phyloP scores from a whole-genome alignment of 2,113 vertebrate genomes.

The Neolamprologus variostigma region DNA sequence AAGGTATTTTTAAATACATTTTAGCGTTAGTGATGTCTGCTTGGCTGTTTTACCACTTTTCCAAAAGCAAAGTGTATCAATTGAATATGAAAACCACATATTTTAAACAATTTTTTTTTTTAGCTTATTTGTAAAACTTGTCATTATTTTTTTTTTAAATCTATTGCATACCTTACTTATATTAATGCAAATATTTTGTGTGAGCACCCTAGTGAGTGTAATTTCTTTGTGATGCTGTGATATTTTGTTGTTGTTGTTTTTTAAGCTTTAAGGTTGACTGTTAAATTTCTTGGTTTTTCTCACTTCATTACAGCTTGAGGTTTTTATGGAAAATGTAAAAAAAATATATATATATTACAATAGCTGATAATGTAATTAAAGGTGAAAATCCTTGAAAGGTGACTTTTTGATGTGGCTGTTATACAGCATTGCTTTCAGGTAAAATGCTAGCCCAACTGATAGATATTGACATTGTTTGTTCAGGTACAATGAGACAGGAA shows the following conservation, averaged over 20 bases:
- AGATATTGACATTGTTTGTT: not conserved
- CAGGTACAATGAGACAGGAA: constrained; percentile 79
- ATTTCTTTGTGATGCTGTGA: not conserved
- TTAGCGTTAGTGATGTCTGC: not conserved
- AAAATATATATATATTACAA: not conserved
- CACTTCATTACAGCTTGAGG: not conserved
- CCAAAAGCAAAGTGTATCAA: not conserved
- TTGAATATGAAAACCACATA: not conserved
- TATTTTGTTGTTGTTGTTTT: not conserved
- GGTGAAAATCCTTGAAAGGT: not conserved
- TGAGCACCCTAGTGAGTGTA: not conserved
- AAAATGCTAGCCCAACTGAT: not conserved
- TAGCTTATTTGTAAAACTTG: not conserved
- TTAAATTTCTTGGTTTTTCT: not conserved
- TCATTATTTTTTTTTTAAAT: not conserved
- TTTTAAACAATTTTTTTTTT: not conserved
- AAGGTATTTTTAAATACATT: not conserved
- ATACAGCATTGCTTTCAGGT: not conserved
- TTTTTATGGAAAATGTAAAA: not conserved
- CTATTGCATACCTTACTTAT: not conserved
- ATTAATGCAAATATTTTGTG: not conserved
- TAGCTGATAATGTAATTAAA: not conserved
- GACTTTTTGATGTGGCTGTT: not conserved
- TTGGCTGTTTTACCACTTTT: not conserved
- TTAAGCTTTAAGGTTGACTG: rapidly evolving